Evolutionary conservation across 1,140 invertebrate species (phyloP).

Genomic region (Phymastichus coffea): DNA sequence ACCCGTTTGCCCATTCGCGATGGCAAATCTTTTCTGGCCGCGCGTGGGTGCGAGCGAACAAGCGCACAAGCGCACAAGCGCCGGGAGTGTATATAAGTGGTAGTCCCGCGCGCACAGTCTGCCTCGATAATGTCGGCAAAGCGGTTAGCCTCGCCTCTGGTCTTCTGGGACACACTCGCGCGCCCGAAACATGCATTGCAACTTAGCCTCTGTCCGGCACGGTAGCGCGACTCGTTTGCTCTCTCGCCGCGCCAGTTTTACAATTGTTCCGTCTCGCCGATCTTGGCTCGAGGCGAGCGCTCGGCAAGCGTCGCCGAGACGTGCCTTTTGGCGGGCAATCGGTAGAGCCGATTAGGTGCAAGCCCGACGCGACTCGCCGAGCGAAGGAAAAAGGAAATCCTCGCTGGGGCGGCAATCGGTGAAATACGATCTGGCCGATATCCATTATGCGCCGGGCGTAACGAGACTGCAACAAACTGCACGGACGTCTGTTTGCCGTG

Average conservation of each 20-base stretch:
- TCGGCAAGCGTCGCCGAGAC: background rate
- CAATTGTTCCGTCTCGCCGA: background rate
- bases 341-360: no score
- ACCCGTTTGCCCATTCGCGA: conserved; percentile 8
- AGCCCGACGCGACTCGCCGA: no score
- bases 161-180: conserved; percentile 2
- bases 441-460: no score
- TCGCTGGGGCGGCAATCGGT: no score
- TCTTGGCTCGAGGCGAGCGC: background rate
- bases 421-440: no score
- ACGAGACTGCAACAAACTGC: no score
- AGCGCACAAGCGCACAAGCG: no score
- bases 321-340: background rate
- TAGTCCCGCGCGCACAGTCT: background rate
- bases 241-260: background rate
- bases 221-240: no score
- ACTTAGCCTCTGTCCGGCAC: background rate
- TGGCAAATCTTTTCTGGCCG: conserved; percentile 2
- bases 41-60: background rate
- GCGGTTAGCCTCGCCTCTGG: background rate
- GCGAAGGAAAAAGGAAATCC: no score
- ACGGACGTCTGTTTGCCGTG: no score
- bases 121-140: conserved; percentile 7
- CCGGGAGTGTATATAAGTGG: no score
- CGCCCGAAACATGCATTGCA: background rate